Evolutionary conservation across 2,797 vertebrate species (phyloP).

Genomic region (Margarornis squamiger): DNA sequence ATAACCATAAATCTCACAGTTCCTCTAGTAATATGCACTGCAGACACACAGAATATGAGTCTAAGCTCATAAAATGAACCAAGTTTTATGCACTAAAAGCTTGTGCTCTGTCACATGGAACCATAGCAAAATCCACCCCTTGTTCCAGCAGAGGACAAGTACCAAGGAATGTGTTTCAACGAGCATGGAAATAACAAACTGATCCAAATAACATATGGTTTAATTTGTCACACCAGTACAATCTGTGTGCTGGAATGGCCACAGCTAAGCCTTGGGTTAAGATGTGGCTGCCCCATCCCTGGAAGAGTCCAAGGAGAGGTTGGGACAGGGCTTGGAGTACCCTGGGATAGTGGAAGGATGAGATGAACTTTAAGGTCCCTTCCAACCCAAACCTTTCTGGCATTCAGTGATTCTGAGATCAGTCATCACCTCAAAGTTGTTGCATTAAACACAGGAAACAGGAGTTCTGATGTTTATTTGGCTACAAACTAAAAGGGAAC

Average conservation of each 20-base stretch:
- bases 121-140: background rate
- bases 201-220: background rate
- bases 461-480: background rate
- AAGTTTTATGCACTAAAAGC: background rate
- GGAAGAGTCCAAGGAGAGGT: background rate
- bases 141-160: rapidly evolving
- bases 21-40: background rate
- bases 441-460: background rate
- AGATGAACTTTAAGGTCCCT: background rate
- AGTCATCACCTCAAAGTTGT: background rate
- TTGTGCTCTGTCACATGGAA: background rate
- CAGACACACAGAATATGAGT: background rate
- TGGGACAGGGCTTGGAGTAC: background rate
- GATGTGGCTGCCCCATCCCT: background rate
- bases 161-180: background rate
- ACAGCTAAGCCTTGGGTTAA: background rate
- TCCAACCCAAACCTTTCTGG: background rate
- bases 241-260: background rate
- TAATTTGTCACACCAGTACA: background rate
- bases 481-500: background rate
- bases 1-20: background rate
- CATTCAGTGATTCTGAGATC: background rate
- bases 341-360: background rate
- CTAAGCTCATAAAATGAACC: background rate
- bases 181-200: rapidly evolving